Conservation (phyloP, 1,140 invertebrate genomes). For the Brachionus angularis region DNA sequence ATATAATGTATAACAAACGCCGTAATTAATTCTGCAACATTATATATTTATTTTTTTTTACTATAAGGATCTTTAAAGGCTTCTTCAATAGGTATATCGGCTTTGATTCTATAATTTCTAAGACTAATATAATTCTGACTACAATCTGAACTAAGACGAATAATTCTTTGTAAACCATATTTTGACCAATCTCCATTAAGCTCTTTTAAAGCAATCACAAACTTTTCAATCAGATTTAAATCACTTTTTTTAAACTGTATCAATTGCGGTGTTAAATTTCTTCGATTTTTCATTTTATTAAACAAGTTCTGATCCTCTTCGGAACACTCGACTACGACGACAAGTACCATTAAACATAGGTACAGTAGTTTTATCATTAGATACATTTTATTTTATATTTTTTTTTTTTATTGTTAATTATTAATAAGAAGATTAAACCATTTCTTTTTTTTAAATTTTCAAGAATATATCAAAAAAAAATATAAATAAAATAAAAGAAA, state of each 20-base stretch:
- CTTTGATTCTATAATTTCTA: constrained; percentile 15
- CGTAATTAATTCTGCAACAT: not conserved
- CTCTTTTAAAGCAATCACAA: constrained; percentile 26
- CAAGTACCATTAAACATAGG: no score
- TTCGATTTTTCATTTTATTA: not conserved
- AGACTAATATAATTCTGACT: constrained; percentile 34
- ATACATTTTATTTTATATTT: no score
- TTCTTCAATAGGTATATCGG: constrained; percentile 30
- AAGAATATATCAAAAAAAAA: no score
- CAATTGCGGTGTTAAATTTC: not conserved
- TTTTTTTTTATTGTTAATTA: no score
- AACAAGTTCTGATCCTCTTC: not conserved
- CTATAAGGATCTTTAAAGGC: constrained; percentile 37
- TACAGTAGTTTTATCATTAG: no score
- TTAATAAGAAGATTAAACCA: no score
- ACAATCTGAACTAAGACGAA: constrained; percentile 26
- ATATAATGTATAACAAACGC: no score
- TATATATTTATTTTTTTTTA: not conserved
- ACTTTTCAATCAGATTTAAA: not conserved
- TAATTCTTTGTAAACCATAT: constrained; percentile 23
- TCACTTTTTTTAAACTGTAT: not conserved
- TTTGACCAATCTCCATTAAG: constrained; percentile 38
- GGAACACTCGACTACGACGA: no score
- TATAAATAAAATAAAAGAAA: no score
- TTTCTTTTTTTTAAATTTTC: no score